Conservation (phyloP, 2,797 vertebrate species). For the Phoxinus dragarum region DNA sequence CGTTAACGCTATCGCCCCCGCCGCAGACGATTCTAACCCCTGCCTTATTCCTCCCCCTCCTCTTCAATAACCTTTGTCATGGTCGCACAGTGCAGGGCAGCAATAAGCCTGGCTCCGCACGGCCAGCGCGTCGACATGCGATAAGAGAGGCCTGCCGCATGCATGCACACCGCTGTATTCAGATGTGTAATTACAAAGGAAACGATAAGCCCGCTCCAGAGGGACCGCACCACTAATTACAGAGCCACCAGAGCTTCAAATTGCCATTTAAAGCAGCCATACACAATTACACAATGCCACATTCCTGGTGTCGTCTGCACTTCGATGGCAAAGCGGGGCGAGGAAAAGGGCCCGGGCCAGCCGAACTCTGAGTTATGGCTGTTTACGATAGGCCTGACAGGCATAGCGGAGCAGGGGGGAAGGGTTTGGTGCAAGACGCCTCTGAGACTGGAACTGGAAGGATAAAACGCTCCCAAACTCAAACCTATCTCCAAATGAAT, state of each 20-base stretch:
- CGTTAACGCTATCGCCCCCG: neutral
- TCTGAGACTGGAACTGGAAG: neutral
- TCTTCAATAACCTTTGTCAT: conserved; percentile 33
- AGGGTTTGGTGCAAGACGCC: conserved; percentile 2
- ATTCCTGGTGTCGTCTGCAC: conserved; percentile 69
- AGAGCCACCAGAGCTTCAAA: conserved; percentile 83
- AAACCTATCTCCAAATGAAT: neutral
- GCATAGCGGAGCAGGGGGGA: neutral
- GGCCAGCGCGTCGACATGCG: conserved; percentile 21
- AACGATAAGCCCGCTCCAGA: conserved; percentile 78
- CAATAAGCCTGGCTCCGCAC: neutral
- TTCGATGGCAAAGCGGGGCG: conserved; percentile 31
- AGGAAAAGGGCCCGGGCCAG: conserved; percentile 21
- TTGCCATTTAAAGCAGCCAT: conserved; percentile 82
- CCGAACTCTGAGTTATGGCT: conserved; percentile 42
- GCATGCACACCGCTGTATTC: conserved; percentile 52
- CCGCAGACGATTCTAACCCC: conserved; percentile 1
- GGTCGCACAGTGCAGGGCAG: neutral
- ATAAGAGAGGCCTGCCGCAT: conserved; percentile 54
- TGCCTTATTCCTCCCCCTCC: neutral
- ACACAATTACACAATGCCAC: conserved; percentile 79
- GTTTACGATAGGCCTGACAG: conserved; percentile 42
- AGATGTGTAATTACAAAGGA: conserved; percentile 79
- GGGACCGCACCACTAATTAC: conserved; percentile 82
- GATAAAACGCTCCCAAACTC: neutral